These are phyloP conservation scores for Myotis myotis DNA, from an alignment of 2,797 vertebrate genomes.

Conservation along the genomic window DNA sequence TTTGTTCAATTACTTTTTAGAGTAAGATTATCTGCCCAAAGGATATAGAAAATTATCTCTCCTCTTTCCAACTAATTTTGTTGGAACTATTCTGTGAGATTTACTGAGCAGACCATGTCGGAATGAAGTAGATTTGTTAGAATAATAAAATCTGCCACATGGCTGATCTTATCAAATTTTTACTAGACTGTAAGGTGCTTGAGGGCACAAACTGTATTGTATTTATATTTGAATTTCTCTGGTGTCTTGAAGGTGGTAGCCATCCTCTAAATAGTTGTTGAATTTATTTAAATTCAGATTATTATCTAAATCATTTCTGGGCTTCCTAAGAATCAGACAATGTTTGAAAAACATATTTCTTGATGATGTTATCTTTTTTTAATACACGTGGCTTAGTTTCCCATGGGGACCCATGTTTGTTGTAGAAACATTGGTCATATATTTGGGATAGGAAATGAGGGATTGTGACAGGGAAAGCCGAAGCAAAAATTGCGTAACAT, in stretches of 20 bases:
- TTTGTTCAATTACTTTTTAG: constrained; percentile 33
- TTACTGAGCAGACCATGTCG: neutral
- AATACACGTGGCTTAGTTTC: constrained; percentile 22
- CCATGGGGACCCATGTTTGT: neutral
- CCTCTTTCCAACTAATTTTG: constrained; percentile 13
- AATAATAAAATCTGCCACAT: neutral
- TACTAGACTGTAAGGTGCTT: neutral
- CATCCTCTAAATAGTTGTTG: neutral
- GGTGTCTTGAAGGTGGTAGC: neutral
- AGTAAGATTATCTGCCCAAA: constrained; percentile 9
- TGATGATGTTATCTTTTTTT: neutral
- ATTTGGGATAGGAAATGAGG: neutral
- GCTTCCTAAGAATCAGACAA: neutral
- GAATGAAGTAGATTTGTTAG: neutral
- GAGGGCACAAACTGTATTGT: neutral
- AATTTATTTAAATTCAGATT: constrained; percentile 24
- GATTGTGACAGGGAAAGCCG: neutral
- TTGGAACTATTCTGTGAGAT: neutral
- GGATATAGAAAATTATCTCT: neutral
- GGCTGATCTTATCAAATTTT: neutral
- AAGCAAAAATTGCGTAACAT: neutral
- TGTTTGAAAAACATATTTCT: constrained; percentile 1
- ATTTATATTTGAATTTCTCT: neutral
- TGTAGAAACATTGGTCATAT: neutral
- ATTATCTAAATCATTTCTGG: constrained; percentile 27